phyloP scores from a whole-genome alignment of 2,797 vertebrate species.

The Odontamblyopus lacepedii region DNA sequence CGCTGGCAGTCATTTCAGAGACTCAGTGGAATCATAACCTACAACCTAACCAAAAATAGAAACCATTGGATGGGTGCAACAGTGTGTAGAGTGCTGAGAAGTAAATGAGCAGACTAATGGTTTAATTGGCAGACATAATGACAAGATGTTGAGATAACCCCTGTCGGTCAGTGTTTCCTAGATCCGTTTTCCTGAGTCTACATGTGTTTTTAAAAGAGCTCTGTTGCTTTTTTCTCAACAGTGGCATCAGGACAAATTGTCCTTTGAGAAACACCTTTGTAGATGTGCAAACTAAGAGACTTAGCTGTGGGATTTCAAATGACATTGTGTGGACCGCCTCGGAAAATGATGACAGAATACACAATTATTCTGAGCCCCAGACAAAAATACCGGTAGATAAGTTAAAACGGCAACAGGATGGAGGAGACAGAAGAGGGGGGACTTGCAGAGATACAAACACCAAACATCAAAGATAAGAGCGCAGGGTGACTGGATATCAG shows the following conservation, averaged over 20 bases:
- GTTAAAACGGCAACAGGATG: conserved; percentile 27
- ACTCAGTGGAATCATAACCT: not conserved
- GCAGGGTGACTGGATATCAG: conserved; percentile 54
- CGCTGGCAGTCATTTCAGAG: no score
- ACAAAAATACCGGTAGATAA: conserved; percentile 32
- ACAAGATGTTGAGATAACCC: not conserved
- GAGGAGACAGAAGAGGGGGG: conserved; percentile 28
- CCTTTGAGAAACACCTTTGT: conserved; percentile 30
- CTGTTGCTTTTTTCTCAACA: conserved; percentile 52
- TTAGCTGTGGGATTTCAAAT: conserved; percentile 45
- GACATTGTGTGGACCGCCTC: conserved; percentile 36
- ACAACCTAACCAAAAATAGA: not conserved
- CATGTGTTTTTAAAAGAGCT: conserved; percentile 44
- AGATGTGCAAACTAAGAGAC: conserved; percentile 6
- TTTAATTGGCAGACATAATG: not conserved
- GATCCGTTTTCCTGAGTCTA: not conserved
- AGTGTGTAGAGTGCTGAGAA: not conserved
- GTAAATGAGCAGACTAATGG: not conserved
- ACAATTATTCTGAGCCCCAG: conserved; percentile 23
- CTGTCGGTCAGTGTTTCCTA: no score
- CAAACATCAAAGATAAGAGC: conserved; percentile 55
- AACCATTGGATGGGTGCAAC: not conserved
- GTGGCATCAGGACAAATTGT: conserved; percentile 56
- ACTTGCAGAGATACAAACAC: conserved; percentile 35
- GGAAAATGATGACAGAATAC: conserved; percentile 16